Conservation (phyloP, 2,888 invertebrate species). For the Parnassius mnemosyne region DNA sequence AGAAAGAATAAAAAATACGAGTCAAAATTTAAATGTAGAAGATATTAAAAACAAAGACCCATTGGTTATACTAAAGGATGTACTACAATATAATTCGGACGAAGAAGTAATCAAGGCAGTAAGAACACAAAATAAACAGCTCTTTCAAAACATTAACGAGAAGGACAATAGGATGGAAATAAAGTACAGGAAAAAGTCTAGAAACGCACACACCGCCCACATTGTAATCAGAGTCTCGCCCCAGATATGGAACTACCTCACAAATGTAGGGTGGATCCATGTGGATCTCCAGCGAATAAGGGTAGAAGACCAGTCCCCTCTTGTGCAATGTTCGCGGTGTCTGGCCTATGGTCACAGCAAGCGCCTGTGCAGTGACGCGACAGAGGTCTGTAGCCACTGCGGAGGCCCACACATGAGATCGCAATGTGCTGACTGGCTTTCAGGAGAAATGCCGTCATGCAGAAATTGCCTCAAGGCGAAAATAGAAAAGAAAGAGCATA, state of each 20-base stretch:
- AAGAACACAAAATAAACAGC: neutral
- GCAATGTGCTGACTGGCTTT: neutral
- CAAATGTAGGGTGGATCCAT: no score
- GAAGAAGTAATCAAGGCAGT: neutral
- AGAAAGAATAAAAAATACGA: no score
- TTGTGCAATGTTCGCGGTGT: no score
- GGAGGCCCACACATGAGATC: neutral
- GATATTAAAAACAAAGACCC: neutral
- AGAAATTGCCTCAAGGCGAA: neutral
- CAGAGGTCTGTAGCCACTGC: neutral
- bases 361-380: no score
- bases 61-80: neutral
- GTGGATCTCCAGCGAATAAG: no score
- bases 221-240: neutral
- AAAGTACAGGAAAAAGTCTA: neutral
- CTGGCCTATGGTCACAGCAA: no score
- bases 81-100: neutral
- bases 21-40: no score
- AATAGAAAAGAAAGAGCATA: neutral
- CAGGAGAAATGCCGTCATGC: neutral
- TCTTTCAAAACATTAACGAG: neutral
- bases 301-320: no score
- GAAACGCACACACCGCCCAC: neutral
- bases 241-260: neutral
- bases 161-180: neutral